These are phyloP conservation scores for Thumatha senex DNA, from an alignment of 2,888 invertebrate genomes.

Conservation along the genomic window DNA sequence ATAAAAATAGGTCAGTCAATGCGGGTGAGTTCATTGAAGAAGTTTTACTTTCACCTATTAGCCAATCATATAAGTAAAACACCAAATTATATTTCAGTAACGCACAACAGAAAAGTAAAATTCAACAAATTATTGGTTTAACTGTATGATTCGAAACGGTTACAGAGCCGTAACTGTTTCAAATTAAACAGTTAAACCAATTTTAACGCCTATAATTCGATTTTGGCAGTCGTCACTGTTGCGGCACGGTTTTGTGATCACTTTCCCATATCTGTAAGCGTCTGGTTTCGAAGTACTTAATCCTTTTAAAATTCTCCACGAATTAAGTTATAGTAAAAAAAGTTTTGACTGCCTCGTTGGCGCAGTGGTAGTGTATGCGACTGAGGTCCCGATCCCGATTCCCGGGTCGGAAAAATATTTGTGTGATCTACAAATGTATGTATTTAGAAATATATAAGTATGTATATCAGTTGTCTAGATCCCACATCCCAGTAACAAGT, in stretches of 20 bases:
- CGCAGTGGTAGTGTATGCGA: too few species aligned
- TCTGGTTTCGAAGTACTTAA: neutral
- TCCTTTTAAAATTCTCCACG: too few species aligned
- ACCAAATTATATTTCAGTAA: neutral
- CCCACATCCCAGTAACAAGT: too few species aligned
- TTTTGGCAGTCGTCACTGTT: neutral
- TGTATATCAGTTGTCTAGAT: too few species aligned
- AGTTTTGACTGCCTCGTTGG: too few species aligned
- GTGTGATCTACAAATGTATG: too few species aligned
- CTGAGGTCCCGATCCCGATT: too few species aligned
- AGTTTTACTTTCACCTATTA: neutral
- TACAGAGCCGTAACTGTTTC: slow-evolving; percentile 1
- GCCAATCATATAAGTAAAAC: neutral
- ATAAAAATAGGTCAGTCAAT: too few species aligned
- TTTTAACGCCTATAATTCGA: slow-evolving; percentile 2
- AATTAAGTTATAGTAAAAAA: too few species aligned
- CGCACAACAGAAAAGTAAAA: neutral
- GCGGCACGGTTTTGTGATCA: neutral
- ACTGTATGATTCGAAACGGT: slow-evolving; percentile 1
- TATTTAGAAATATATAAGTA: too few species aligned
- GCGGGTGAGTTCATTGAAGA: too few species aligned
- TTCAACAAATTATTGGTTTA: slow-evolving; percentile 1
- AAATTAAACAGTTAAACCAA: slow-evolving; percentile 2
- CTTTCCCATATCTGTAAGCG: neutral
- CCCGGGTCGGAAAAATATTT: too few species aligned